Conservation (phyloP, 2,797 vertebrate species). For the Bradypus variegatus region DNA sequence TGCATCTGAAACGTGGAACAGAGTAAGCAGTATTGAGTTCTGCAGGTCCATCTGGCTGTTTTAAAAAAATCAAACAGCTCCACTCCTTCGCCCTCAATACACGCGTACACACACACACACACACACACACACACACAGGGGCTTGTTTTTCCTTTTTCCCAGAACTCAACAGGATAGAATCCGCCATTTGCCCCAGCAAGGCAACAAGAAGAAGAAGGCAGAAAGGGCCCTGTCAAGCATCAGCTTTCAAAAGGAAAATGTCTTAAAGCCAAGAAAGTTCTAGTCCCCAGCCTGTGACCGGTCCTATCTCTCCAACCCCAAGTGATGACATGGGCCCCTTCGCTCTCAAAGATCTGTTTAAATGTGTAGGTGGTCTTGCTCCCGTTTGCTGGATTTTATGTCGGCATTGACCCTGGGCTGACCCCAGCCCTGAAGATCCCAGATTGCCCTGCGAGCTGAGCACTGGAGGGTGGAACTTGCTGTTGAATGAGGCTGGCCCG, state of each 20-base stretch:
- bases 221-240: constrained; percentile 44
- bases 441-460: constrained; percentile 61
- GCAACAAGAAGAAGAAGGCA: constrained; percentile 3
- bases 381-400: constrained; percentile 67
- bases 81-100: not conserved
- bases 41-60: constrained; percentile 17
- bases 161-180: not conserved
- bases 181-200: constrained; percentile 2
- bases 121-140: not conserved
- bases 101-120: not conserved
- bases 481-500: not conserved
- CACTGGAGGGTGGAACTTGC: constrained; percentile 54
- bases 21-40: not conserved
- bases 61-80: constrained; percentile 15
- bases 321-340: constrained; percentile 38
- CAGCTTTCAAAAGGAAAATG: constrained; percentile 6
- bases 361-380: constrained; percentile 70
- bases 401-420: constrained; percentile 70
- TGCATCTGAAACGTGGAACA: constrained; percentile 22
- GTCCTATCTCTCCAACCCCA: constrained; percentile 26
- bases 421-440: constrained; percentile 73
- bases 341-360: constrained; percentile 57
- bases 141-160: not conserved
- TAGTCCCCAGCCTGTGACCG: not conserved
- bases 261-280: constrained; percentile 25